Evolutionary conservation across 2,797 vertebrate species (phyloP).

Genomic region (Pangasius mekongensis): DNA sequence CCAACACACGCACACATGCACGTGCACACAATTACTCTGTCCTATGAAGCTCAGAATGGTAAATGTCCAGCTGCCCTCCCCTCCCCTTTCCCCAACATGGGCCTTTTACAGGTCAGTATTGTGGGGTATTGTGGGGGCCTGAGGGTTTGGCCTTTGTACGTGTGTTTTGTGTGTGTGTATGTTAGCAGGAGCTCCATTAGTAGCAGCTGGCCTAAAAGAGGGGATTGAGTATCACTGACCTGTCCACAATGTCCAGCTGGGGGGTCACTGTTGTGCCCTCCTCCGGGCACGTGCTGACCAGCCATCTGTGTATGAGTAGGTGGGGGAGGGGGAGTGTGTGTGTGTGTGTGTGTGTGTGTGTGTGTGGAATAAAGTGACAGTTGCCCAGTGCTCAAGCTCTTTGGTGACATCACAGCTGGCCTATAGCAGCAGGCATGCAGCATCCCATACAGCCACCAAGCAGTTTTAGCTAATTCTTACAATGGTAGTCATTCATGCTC

Average conservation of each 20-base stretch:
- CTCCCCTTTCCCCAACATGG: constrained; percentile 58
- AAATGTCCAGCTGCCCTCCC: constrained; percentile 72
- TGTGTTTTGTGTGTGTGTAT: constrained; percentile 40
- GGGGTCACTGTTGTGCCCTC: constrained; percentile 76
- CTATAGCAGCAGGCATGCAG: constrained; percentile 41
- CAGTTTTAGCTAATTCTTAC: constrained; percentile 16
- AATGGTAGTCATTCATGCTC: background rate
- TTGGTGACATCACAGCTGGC: constrained; percentile 54
- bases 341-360: constrained; percentile 19
- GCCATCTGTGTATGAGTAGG: constrained; percentile 75
- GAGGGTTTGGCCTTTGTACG: constrained; percentile 53
- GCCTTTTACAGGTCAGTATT: constrained; percentile 77
- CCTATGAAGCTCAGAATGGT: constrained; percentile 43
- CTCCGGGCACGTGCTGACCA: constrained; percentile 78
- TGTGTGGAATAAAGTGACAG: constrained; percentile 53
- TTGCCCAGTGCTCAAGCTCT: constrained; percentile 50
- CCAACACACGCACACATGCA: constrained; percentile 35
- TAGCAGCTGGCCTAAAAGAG: constrained; percentile 77
- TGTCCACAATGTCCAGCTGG: constrained; percentile 83
- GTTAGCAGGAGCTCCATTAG: constrained; percentile 70
- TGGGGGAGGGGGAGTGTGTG: constrained; percentile 32
- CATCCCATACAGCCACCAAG: constrained; percentile 32
- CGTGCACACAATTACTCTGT: constrained; percentile 40
- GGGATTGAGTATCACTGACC: constrained; percentile 79
- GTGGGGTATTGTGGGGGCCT: constrained; percentile 61